Percentiles rank a stretch among this genome's conserved stretches.
These are phyloP conservation scores for Coregonus ussuriensis DNA, from an alignment of 2,797 vertebrate genomes.

Conservation along the genomic window DNA sequence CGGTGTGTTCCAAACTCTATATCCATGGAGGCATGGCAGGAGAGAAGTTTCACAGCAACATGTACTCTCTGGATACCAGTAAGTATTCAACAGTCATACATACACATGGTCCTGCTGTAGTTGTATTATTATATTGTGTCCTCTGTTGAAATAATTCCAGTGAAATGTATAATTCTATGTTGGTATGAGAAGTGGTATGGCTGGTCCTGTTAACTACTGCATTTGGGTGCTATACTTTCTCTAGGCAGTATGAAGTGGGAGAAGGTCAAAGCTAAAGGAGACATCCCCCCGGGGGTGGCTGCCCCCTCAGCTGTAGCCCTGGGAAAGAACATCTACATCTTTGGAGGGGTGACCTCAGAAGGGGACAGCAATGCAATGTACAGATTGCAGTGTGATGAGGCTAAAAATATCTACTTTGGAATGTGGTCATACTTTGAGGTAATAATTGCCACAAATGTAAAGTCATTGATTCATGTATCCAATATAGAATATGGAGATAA, in stretches of 20 bases:
- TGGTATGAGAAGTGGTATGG: not conserved
- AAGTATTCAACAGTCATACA: conserved; percentile 16
- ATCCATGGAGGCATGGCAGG: conserved; percentile 90
- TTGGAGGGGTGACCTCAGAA: conserved; percentile 84
- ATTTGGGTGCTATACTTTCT: conserved; percentile 9
- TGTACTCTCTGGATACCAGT: conserved; percentile 82
- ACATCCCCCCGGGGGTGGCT: conserved; percentile 81
- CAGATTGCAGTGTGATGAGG: conserved; percentile 84
- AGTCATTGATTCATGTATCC: not conserved
- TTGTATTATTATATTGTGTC: too few species aligned
- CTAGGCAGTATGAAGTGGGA: conserved; percentile 87
- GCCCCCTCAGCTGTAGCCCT: conserved; percentile 81
- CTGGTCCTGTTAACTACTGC: not conserved
- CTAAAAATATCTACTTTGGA: not conserved
- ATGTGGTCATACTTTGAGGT: too few species aligned
- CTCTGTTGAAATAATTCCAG: too few species aligned
- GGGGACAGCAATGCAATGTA: conserved; percentile 80
- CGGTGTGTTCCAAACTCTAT: conserved; percentile 81
- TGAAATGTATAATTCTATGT: not conserved
- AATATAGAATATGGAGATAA: not conserved
- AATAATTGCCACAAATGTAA: too few species aligned
- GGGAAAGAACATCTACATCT: conserved; percentile 81
- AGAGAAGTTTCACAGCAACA: conserved; percentile 81
- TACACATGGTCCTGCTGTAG: conserved; percentile 11
- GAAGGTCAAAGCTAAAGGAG: conserved; percentile 77